Percentiles rank a stretch among this genome's conserved stretches.
Conservation (phyloP, 2,888 invertebrate genomes). For the Cenopis cana region DNA sequence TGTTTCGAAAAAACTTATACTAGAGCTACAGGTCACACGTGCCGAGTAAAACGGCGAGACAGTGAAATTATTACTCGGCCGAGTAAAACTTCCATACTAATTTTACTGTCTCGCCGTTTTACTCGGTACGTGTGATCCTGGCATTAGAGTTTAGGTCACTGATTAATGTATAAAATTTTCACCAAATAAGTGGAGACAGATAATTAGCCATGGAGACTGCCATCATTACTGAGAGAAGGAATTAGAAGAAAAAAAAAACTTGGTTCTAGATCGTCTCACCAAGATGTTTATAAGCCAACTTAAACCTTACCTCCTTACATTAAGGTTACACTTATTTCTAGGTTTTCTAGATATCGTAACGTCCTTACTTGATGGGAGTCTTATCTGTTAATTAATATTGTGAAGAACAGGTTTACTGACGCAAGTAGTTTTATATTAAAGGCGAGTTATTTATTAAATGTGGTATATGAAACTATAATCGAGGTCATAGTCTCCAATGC, state of each 20-base stretch:
- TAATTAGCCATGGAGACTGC: too few relatives aligned
- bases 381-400: constrained; percentile 24
- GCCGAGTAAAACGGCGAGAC: too few relatives aligned
- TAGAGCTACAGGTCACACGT: too few relatives aligned
- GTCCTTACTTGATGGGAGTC: constrained; percentile 1
- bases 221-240: background rate
- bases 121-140: too few relatives aligned
- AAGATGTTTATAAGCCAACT: background rate
- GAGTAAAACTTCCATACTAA: too few relatives aligned
- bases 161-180: too few relatives aligned
- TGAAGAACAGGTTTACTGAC: constrained; percentile 24
- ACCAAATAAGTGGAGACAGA: too few relatives aligned
- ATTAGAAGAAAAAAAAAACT: background rate
- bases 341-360: background rate
- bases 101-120: too few relatives aligned
- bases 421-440: constrained; percentile 13
- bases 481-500: background rate
- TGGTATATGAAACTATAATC: background rate
- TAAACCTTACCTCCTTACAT: background rate
- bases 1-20: too few relatives aligned
- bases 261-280: background rate
- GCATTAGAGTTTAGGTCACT: too few relatives aligned
- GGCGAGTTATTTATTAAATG: background rate
- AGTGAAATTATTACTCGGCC: too few relatives aligned
- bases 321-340: background rate